These are phyloP conservation scores for Saimiri boliviensis DNA, from an alignment of 2,113 vertebrate species.

Conservation along the genomic window DNA sequence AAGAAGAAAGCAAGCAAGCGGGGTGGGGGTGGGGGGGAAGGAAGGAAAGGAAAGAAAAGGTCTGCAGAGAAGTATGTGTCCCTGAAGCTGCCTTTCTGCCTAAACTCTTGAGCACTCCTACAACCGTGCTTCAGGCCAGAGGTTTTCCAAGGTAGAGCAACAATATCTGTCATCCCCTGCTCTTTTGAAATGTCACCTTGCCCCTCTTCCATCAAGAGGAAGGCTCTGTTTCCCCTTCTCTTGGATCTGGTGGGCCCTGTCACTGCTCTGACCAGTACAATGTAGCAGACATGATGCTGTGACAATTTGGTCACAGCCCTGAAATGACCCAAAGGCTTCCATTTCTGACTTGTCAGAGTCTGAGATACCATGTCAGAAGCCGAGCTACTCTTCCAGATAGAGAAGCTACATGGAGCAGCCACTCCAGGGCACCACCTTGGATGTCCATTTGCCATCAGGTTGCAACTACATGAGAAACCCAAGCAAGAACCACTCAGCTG, in stretches of 20 bases:
- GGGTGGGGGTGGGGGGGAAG: rapidly evolving
- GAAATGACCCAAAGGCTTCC: not conserved
- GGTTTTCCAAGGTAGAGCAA: not conserved
- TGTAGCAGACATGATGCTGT: not conserved
- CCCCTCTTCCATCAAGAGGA: not conserved
- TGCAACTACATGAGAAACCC: not conserved
- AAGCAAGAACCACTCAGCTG: not conserved
- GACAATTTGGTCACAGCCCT: not conserved
- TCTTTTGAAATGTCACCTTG: not conserved
- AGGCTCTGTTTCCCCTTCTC: not conserved
- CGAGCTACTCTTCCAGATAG: not conserved
- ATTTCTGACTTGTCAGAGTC: not conserved
- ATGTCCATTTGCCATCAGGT: not conserved
- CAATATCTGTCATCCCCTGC: not conserved
- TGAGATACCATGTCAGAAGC: not conserved
- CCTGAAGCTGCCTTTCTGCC: not conserved
- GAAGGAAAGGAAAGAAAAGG: no score
- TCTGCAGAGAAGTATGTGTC: not conserved
- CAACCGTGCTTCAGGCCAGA: not conserved
- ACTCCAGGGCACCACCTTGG: not conserved
- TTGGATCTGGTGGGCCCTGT: not conserved
- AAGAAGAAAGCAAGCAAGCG: rapidly evolving
- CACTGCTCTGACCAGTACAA: not conserved
- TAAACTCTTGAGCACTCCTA: not conserved
- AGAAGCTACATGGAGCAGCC: not conserved